Base-by-base conservation (phyloP, 1,140 invertebrate species). In the Ephestia elutella region DNA sequence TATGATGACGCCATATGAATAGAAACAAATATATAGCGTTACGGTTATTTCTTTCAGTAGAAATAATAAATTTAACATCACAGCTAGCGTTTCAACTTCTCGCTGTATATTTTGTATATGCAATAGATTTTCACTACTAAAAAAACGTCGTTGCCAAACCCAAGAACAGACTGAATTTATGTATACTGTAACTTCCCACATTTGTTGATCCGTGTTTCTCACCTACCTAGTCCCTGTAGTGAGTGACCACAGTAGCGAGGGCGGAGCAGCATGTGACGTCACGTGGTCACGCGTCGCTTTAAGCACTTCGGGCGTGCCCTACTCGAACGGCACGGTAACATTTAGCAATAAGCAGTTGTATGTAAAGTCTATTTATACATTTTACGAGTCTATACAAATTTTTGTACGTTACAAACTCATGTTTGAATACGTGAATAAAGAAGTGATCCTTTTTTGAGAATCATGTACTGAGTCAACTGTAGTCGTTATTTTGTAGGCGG, bases 351-450 rank as follows among this genome's bases (percentile, higher is more conserved):
- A 88, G 81, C 86, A 82, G 78, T 87, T 84, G 85, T 87, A 83
- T 87, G 78, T 82, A 86, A 87, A 85, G 74, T 87, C 81, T 88
- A 88, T 88, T 86, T 88, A 88, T 88, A 88, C 81, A 88, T 85
- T 88, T 87, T 88, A 88, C 81, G 81, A 86, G 75, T 88, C 80
- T 88, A 88, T 88, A 88, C 86, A 88, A 82, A 78, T 82, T 88
- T 88, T 88, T 87, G 82, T 88, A 88, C 77, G 78, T 85, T 76
- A 66, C 76, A 70, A 87, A 83, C 78, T 83, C 82, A 87, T 77
- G 77, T 80, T 83, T 66, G 71, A 74, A 81, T 76, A 80, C 73
- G 71, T 80, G 80, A 78, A 65, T 74, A 72, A 71, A 72, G 66
- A 79, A 75, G 81, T 86, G 81, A 86, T 86, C 78, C 83, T 86